These are phyloP conservation scores for Drosophila anceps DNA, from an alignment of 2,888 invertebrate genomes.

Conservation along the genomic window DNA sequence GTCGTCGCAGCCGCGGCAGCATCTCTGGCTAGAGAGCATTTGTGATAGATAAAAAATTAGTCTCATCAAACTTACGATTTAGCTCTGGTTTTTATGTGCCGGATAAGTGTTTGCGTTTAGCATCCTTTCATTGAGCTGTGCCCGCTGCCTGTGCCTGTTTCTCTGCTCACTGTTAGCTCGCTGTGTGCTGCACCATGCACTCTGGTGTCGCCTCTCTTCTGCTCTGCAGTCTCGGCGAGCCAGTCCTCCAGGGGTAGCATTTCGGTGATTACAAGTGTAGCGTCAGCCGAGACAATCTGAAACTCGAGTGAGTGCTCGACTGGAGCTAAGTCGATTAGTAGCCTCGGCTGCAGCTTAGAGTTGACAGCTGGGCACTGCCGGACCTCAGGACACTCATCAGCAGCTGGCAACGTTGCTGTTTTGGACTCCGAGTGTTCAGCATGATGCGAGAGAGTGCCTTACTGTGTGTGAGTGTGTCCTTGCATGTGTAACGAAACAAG, in stretches of 20 bases:
- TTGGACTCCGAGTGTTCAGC: no score
- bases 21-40: neutral
- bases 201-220: neutral
- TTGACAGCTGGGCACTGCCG: neutral
- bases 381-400: neutral
- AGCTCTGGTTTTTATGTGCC: neutral
- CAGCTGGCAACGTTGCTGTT: neutral
- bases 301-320: neutral
- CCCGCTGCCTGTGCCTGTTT: neutral
- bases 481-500: no score
- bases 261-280: constrained; percentile 3
- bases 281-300: neutral
- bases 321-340: neutral
- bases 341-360: neutral
- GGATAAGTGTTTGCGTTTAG: constrained; percentile 4
- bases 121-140: neutral
- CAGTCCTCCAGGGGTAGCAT: neutral
- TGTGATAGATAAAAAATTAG: constrained; percentile 3
- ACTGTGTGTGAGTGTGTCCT: neutral
- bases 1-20: neutral
- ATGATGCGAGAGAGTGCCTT: neutral
- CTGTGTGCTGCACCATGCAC: neutral
- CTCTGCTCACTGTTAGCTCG: neutral
- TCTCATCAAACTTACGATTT: constrained; percentile 1
- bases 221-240: neutral